Conservation (phyloP, 1,140 invertebrate species). For the Drosophila pseudoobscura region DNA sequence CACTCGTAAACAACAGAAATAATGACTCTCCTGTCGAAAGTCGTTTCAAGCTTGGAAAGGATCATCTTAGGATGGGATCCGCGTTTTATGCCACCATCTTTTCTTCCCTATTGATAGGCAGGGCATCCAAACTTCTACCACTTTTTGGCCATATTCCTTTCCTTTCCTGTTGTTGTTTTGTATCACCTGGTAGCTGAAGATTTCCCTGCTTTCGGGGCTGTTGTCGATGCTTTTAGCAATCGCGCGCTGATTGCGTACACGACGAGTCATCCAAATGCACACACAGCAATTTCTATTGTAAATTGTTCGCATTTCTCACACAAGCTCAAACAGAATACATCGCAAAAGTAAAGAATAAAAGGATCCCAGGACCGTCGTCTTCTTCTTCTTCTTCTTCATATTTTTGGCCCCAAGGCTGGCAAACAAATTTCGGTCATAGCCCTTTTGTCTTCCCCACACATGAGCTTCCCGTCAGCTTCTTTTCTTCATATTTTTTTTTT, state of each 20-base stretch:
- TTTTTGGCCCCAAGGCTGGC: slow-evolving; percentile 61
- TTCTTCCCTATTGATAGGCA: too few relatives aligned
- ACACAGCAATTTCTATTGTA: slow-evolving; percentile 80
- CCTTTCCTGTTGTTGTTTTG: slow-evolving; percentile 15
- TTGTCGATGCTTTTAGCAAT: slow-evolving; percentile 72
- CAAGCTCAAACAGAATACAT: slow-evolving; percentile 36
- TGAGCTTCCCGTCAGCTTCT: slow-evolving; percentile 8
- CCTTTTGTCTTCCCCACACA: slow-evolving; percentile 48
- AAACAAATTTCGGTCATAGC: slow-evolving; percentile 70
- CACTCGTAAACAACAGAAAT: too few relatives aligned
- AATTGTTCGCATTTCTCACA: slow-evolving; percentile 78
- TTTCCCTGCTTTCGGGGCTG: slow-evolving; percentile 32
- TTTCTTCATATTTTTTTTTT: slow-evolving; percentile 18
- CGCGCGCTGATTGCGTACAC: slow-evolving; percentile 75
- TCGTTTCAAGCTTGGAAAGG: too few relatives aligned
- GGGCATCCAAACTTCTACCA: too few relatives aligned
- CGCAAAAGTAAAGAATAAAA: slow-evolving; percentile 31
- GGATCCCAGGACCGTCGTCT: slow-evolving; percentile 34
- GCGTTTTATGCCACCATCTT: too few relatives aligned
- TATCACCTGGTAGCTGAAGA: slow-evolving; percentile 55
- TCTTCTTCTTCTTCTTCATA: slow-evolving; percentile 54
- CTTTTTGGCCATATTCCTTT: not conserved
- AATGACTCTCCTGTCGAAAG: too few relatives aligned
- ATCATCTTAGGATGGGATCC: too few relatives aligned
- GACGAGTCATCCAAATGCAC: slow-evolving; percentile 76